A percentile compares a stretch with the other conserved stretches of the same genome.
These are phyloP conservation scores for Apamea crenata DNA, from an alignment of 2,888 invertebrate genomes.

Conservation along the genomic window DNA sequence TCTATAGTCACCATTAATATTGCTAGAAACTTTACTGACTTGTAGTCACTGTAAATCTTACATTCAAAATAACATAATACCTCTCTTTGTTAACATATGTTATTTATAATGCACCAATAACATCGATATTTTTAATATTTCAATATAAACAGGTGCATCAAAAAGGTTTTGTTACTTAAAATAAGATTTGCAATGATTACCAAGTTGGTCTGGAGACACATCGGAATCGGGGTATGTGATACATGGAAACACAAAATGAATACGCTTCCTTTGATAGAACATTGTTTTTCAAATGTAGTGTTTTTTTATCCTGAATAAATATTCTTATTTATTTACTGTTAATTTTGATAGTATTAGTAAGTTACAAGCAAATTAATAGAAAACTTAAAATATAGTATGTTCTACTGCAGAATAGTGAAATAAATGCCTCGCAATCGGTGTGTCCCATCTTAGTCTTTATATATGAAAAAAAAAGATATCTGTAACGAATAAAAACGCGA, in stretches of 20 bases:
- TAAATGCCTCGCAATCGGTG: constrained; percentile 38
- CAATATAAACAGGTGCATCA: not conserved
- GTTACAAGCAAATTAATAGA: not conserved
- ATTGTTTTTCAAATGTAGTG: not conserved
- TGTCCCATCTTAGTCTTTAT: constrained; percentile 60
- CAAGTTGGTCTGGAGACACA: constrained; percentile 42
- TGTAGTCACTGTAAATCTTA: constrained; percentile 49
- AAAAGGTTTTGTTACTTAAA: not conserved
- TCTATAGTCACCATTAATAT: constrained; percentile 72
- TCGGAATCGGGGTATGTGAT: constrained; percentile 33
- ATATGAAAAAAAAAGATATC: constrained; percentile 59
- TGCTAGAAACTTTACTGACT: constrained; percentile 50
- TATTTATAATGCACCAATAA: not conserved
- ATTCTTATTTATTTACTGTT: not conserved
- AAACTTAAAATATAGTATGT: not conserved
- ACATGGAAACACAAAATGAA: not conserved
- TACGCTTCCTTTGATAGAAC: not conserved
- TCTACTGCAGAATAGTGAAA: not conserved
- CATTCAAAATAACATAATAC: not conserved
- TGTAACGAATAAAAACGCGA: constrained; percentile 72
- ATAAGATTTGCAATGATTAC: constrained; percentile 51
- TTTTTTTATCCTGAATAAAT: not conserved
- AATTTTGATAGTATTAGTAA: not conserved
- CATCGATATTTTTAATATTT: not conserved
- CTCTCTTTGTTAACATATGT: not conserved